These are phyloP conservation scores for Clusia tigrina DNA, from an alignment of 2,888 invertebrate genomes.

Conservation along the genomic window DNA sequence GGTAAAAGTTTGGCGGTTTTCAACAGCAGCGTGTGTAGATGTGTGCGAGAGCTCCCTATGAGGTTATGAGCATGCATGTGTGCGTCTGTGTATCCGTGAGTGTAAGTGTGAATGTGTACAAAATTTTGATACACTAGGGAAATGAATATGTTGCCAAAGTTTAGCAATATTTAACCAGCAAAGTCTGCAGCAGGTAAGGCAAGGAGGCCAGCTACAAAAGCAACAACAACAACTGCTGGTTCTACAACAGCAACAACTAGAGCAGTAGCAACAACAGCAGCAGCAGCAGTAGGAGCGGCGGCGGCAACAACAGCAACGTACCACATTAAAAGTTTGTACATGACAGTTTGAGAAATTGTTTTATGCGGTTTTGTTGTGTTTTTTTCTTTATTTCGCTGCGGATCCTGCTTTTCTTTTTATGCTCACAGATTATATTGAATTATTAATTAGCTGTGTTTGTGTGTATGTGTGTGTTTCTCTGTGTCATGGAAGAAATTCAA, in stretches of 20 bases:
- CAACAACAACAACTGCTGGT: not conserved
- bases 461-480: no score
- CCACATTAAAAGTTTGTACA: not conserved
- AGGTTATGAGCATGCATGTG: not conserved
- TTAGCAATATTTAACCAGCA: conserved; percentile 3
- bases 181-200: not conserved
- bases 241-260: not conserved
- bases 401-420: no score
- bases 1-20: not conserved
- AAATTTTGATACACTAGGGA: conserved; percentile 2
- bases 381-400: no score
- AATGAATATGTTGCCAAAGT: conserved; percentile 6
- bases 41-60: no score
- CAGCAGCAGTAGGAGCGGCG: not conserved
- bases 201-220: not conserved
- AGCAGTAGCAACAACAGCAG: not conserved
- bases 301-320: not conserved
- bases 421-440: no score
- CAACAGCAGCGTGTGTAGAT: not conserved
- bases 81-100: conserved; percentile 7
- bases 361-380: conserved; percentile 8
- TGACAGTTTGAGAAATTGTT: conserved; percentile 1
- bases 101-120: not conserved
- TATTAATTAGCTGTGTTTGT: no score
- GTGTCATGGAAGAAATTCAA: no score